These are phyloP conservation scores for Asbolus verrucosus DNA, from an alignment of 1,140 invertebrate species.

Conservation along the genomic window DNA sequence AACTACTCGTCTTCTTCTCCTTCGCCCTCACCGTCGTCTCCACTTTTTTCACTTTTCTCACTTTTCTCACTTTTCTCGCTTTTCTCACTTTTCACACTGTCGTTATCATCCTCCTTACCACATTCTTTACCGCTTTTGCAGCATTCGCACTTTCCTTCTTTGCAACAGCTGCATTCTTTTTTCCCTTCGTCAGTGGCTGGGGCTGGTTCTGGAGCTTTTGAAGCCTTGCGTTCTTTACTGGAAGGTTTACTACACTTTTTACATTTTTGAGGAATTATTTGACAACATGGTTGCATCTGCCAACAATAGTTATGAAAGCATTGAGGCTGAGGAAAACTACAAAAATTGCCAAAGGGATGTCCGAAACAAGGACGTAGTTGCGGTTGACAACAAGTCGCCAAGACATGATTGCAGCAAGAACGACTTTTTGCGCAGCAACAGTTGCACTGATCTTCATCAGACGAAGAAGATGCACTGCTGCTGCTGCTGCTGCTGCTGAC, in stretches of 20 bases:
- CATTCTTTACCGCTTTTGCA: conserved; percentile 20
- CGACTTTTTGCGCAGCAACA: not conserved
- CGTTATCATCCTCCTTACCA: not conserved
- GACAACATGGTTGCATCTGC: conserved; percentile 1
- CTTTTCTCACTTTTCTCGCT: not conserved
- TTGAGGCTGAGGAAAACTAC: too few relatives aligned
- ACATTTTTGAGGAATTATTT: not conserved
- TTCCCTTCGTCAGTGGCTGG: not conserved
- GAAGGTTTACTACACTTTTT: not conserved
- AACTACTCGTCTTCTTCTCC: conserved; percentile 19
- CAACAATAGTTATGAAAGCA: too few relatives aligned
- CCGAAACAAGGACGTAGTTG: too few relatives aligned
- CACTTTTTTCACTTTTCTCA: conserved; percentile 12
- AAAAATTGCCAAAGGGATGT: too few relatives aligned
- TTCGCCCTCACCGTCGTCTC: not conserved
- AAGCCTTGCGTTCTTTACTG: not conserved
- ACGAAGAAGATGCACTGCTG: too few relatives aligned
- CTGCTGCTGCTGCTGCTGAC: not conserved
- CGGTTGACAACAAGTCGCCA: not conserved
- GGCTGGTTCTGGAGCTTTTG: not conserved
- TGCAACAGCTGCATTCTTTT: conserved; percentile 13
- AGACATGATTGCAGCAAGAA: not conserved
- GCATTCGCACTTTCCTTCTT: conserved; percentile 27
- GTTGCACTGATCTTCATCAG: not conserved
- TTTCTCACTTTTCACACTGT: conserved; percentile 6